Evolutionary conservation across 2,113 vertebrate genomes (phyloP), one percentile per base, ranked within the genome.

Genomic region (Dipodomys spectabilis): DNA sequence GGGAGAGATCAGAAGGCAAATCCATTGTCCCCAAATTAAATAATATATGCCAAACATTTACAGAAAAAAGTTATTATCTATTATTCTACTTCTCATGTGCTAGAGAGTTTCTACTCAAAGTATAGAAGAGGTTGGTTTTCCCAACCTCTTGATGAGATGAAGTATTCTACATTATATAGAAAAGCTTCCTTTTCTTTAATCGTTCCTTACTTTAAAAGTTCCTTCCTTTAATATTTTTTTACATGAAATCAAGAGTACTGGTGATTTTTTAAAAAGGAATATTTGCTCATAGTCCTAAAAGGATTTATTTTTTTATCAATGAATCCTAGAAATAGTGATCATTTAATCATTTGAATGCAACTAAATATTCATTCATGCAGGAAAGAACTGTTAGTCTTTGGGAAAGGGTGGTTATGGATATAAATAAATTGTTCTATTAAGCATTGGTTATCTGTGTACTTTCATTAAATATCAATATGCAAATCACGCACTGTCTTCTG

Each of bases 351-450:
- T 69, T 91, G 60, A 90, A 87, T 72, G 20, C 64, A 84, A 49
- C 71, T 35, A 69, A 49, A 49, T 74, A 12, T 71, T 77, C n/a
- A 57, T 82, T 78, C 60, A 19, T 35, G 49, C 16, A 5, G 9
- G 20, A 16, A 67, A 88, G 39, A 93, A 94, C 15, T 10, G 77
- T 3, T 7, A 13, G 20, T 64, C 57, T 91, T 91, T 82, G 27
- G 64, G 27, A 45, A 88, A 82, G 35, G 15, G 23, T 89, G 81
- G n/a, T 5, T 12, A 69, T 60, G 65, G 69, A 73, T 73, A 35
- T 35, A 92, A 80, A 84, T 28, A 45, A 77, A 86, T 44, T 86
- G 15, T 91, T 87, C 81, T 45, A 4, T 25, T 69, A 84, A 95
- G n/a, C 71, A 53, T 82, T 90, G 80, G 28, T 20, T 71, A 10